A percentile compares a stretch with the other conserved stretches of the same genome.
Evolutionary conservation across 2,797 vertebrate species (phyloP).

Genomic region (Sebastes diaconus): DNA sequence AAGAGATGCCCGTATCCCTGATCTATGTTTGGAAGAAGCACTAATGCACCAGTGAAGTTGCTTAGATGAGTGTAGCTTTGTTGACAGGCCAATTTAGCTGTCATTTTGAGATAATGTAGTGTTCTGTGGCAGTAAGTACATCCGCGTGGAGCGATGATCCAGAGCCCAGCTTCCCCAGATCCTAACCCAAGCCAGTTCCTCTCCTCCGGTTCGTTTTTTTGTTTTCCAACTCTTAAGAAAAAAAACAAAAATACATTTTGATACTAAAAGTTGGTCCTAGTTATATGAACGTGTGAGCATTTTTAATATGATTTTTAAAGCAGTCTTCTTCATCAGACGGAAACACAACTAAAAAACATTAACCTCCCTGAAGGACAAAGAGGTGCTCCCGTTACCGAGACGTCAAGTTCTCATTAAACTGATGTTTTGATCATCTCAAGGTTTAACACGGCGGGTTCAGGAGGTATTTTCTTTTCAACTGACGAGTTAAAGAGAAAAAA

Average conservation of each 20-base stretch:
- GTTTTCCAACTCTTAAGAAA: background rate
- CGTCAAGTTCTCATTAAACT: constrained; percentile 13
- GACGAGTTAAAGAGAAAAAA: constrained; percentile 1
- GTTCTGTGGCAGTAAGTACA: constrained; percentile 47
- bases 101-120: constrained; percentile 66
- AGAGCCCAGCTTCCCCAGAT: constrained; percentile 9
- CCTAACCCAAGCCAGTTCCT: background rate
- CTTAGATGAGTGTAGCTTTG: constrained; percentile 61
- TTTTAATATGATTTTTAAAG: background rate
- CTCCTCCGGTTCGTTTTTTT: background rate
- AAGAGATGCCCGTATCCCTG: constrained; percentile 51
- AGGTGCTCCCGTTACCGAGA: constrained; percentile 5
- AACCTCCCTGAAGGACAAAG: constrained; percentile 1
- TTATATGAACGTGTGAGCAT: background rate
- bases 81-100: constrained; percentile 71
- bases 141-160: constrained; percentile 31
- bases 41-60: constrained; percentile 58
- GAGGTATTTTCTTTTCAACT: background rate
- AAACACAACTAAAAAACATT: background rate
- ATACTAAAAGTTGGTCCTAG: background rate
- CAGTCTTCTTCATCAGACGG: background rate
- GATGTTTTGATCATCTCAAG: constrained; percentile 10
- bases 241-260: background rate
- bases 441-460: background rate
- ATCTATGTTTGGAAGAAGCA: constrained; percentile 55